A percentile compares a stretch with the other conserved stretches of the same genome.
phyloP scores from a whole-genome alignment of 1,140 invertebrate species.

The Papilio glaucus region DNA sequence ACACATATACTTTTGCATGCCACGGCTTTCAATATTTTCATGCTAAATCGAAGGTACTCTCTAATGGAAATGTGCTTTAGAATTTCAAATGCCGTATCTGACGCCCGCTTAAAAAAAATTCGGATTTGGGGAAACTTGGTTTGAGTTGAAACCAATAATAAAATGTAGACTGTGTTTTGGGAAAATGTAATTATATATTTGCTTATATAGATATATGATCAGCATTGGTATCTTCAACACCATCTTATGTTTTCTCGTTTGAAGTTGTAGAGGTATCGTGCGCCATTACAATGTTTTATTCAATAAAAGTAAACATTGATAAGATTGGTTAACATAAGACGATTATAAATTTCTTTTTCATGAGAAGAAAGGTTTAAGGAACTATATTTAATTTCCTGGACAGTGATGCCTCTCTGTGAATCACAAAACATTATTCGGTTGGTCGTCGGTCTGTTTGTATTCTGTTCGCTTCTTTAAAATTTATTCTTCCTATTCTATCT shows the following conservation, averaged over 20 bases:
- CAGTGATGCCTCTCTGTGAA: too few species aligned
- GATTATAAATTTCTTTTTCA: too few species aligned
- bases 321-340: background rate
- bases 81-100: constrained; percentile 38
- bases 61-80: constrained; percentile 38
- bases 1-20: constrained; percentile 1
- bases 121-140: background rate
- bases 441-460: too few species aligned
- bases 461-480: too few species aligned
- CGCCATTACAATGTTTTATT: background rate
- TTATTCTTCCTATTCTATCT: too few species aligned
- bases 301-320: background rate
- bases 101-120: constrained; percentile 31
- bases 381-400: too few species aligned
- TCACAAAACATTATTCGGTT: too few species aligned
- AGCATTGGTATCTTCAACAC: background rate
- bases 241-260: background rate
- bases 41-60: constrained; percentile 36
- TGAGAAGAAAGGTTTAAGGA: too few species aligned
- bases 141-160: too few species aligned
- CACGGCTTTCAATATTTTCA: constrained; percentile 23
- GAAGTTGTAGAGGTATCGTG: too few species aligned
- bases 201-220: too few species aligned
- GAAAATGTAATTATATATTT: too few species aligned
- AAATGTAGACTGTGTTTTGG: background rate